phyloP scores from a whole-genome alignment of 2,888 invertebrate genomes.

The Tolmerus cingulatus region DNA sequence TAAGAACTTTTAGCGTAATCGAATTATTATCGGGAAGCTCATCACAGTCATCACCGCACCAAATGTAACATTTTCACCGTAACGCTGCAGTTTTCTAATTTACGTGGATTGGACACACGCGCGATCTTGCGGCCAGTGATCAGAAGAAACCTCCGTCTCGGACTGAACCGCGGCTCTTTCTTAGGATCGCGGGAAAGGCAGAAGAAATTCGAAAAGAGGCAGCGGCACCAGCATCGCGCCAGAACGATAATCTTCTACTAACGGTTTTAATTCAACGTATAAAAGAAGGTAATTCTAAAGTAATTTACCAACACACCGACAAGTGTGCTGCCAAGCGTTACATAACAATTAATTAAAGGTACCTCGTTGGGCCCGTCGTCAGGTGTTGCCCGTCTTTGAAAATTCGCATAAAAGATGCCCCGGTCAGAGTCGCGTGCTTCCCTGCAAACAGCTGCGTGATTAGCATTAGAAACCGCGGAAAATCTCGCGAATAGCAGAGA shows the following conservation, averaged over 20 bases:
- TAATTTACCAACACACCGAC: slow-evolving; percentile 42
- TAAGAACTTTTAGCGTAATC: slow-evolving; percentile 36
- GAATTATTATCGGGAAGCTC: not conserved
- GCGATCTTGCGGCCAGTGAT: slow-evolving; percentile 19
- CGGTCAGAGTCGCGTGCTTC: slow-evolving; percentile 11
- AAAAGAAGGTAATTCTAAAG: slow-evolving; percentile 42
- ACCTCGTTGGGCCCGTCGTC: slow-evolving; percentile 7
- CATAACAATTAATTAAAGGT: slow-evolving; percentile 44
- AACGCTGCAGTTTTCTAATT: not conserved
- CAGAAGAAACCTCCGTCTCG: slow-evolving; percentile 12
- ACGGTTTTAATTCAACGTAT: slow-evolving; percentile 41
- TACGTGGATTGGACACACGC: not conserved
- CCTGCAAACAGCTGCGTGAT: not conserved
- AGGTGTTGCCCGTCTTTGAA: slow-evolving; percentile 4
- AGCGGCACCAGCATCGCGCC: not conserved
- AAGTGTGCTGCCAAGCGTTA: slow-evolving; percentile 40
- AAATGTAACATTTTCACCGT: not conserved
- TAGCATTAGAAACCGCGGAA: slow-evolving; percentile 4
- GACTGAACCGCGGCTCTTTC: slow-evolving; percentile 28
- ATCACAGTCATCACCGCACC: not conserved
- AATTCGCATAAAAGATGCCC: not conserved
- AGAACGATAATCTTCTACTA: slow-evolving; percentile 42
- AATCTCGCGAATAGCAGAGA: not conserved
- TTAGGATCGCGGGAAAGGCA: not conserved
- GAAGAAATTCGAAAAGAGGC: slow-evolving; percentile 25